Conservation (phyloP, 2,113 vertebrate species). For the Strix uralensis region DNA sequence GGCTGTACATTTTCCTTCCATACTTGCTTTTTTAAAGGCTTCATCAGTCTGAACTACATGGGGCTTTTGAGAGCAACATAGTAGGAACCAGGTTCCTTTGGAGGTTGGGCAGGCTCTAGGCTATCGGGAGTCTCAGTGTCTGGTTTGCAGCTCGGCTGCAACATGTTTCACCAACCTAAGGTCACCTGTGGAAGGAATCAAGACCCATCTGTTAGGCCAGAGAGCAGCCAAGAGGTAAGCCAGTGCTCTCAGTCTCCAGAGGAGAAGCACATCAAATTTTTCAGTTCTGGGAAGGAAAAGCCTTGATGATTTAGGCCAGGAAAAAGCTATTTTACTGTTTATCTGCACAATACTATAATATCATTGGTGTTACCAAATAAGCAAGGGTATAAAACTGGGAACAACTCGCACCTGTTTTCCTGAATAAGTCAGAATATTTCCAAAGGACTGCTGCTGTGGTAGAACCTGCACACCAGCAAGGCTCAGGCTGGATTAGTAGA, state of each 20-base stretch:
- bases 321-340: not conserved
- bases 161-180: not conserved
- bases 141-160: not conserved
- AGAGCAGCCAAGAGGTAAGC: not conserved
- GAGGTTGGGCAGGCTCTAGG: not conserved
- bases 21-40: not conserved
- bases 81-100: not conserved
- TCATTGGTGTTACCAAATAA: not conserved
- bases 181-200: not conserved
- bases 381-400: not conserved
- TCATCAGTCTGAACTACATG: rapidly evolving
- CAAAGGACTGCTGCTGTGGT: not conserved
- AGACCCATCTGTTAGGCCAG: not conserved
- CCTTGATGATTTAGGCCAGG: not conserved
- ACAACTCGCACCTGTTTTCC: not conserved
- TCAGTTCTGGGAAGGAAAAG: not conserved
- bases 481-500: not conserved
- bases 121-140: not conserved
- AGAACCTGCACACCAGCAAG: not conserved
- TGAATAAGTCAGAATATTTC: not conserved
- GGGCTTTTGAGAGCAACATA: not conserved
- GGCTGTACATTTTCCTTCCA: not conserved
- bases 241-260: not conserved
- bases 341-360: not conserved
- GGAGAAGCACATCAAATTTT: not conserved